A percentile compares a stretch with the other conserved stretches of the same genome.
Evolutionary conservation across 37 sponge, comb jelly and placozoan genomes (phyloP).

Genomic region (Ephydatia muelleri): DNA sequence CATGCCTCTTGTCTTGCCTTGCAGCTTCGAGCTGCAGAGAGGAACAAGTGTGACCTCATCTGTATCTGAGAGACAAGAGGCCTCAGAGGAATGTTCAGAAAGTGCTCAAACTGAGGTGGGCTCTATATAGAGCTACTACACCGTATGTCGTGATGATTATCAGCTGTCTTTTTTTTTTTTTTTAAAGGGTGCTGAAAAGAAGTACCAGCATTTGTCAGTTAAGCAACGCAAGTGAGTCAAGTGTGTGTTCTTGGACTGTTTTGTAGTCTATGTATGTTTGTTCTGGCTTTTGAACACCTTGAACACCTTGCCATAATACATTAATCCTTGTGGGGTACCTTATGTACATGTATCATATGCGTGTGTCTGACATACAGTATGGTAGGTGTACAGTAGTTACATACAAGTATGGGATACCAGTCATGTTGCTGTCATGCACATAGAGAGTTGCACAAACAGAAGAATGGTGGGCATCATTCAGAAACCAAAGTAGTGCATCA

Average conservation of each 20-base stretch:
- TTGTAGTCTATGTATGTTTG: no score
- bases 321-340: no score
- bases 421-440: no score
- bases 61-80: not conserved
- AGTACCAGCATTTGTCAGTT: constrained; percentile 60
- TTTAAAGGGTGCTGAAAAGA: not conserved
- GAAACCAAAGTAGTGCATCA: not conserved
- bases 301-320: no score
- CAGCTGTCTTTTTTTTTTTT: not conserved
- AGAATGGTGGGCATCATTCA: not conserved
- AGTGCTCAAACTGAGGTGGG: not conserved
- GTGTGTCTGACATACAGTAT: no score
- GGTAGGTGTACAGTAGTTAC: no score
- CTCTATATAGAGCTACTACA: constrained; percentile 5
- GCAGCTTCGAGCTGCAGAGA: constrained; percentile 56
- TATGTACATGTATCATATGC: no score
- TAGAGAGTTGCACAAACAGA: not conserved
- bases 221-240: constrained; percentile 58
- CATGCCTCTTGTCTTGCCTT: not conserved
- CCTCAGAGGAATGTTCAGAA: not conserved
- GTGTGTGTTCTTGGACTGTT: no score
- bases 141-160: no score
- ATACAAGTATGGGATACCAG: not conserved
- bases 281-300: no score
- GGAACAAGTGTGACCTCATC: constrained; percentile 31